Base-by-base conservation (phyloP, 2,113 vertebrate genomes). In the Centropus bengalensis region DNA sequence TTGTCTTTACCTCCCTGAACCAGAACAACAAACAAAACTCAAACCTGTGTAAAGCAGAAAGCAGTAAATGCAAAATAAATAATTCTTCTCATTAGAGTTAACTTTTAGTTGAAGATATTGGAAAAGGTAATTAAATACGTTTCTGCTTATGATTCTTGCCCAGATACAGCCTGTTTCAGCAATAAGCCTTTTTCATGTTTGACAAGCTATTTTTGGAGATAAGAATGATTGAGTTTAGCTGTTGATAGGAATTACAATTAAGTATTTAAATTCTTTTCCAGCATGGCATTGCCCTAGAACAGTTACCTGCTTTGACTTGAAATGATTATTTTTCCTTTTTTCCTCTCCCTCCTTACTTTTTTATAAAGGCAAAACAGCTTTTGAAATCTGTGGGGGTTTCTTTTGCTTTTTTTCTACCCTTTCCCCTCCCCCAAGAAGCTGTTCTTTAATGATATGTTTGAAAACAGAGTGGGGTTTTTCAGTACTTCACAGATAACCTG, bases 191-290 rank as follows among this genome's bases (percentile, higher is more conserved):
- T 79, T 93, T 96, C 66, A 84, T 76, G 68, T 96, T 81, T 86
- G 75, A 92, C 89, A 94, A 93, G 73, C 63, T 93, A 68, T 91
- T 96, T 76, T 26, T 70, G 27, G 24, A 88, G 96, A 95, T 95
- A 96, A 96, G 92, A 86, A 86, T 78, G 66, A 95, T 88, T 86
- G 78, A 86, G n/a, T 59, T 93, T 93, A 91, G 52, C 62, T 94
- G 70, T 92, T 83, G 82, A 86, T 86, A 90, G 80, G 81, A 94
- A 94, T 91, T 91, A 74, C 40, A 93, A 62, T 94, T 71, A 89
- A 93, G 47, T 44, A 78, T 93, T 95, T 86, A 67, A 97, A 93
- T 94, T 82, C 15, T 58, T 26, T 88, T 89, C 75, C 59, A 82
- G 4, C 4, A 10, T 14, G 4, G 11, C 38, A 68, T 20, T 90